Conservation (phyloP, 2,113 vertebrate genomes). For the Crocuta crocuta region DNA sequence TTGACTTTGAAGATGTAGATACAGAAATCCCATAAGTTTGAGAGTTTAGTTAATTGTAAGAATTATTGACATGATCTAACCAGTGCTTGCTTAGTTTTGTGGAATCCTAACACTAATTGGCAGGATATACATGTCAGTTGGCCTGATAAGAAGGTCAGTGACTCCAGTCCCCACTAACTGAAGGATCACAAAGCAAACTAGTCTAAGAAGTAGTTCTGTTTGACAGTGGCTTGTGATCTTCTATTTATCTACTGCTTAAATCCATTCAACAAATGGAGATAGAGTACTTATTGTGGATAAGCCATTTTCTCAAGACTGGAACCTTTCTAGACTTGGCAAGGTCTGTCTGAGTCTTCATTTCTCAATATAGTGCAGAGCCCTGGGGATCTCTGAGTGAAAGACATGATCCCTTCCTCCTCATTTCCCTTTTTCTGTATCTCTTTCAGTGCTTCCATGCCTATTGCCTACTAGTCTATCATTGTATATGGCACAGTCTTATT, state of each 20-base stretch:
- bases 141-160: neutral
- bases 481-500: neutral
- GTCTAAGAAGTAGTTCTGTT: neutral
- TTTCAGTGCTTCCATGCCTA: rapidly evolving
- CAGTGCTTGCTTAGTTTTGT: neutral
- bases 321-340: neutral
- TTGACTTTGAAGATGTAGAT: constrained; percentile 43
- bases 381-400: neutral
- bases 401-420: too few relatives aligned
- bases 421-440: neutral
- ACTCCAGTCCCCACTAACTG: neutral
- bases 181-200: neutral
- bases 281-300: neutral
- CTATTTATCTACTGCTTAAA: neutral
- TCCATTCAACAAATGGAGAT: neutral
- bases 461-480: neutral
- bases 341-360: neutral
- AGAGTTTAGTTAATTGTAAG: constrained; percentile 23
- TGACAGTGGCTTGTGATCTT: neutral
- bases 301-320: neutral
- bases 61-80: neutral
- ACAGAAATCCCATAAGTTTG: neutral
- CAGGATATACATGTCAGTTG: neutral
- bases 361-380: neutral
- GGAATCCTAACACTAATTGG: neutral